Base-by-base conservation (phyloP, 37 sponge, comb jelly and placozoan species). In the Halisarca cf. caerulea region DNA sequence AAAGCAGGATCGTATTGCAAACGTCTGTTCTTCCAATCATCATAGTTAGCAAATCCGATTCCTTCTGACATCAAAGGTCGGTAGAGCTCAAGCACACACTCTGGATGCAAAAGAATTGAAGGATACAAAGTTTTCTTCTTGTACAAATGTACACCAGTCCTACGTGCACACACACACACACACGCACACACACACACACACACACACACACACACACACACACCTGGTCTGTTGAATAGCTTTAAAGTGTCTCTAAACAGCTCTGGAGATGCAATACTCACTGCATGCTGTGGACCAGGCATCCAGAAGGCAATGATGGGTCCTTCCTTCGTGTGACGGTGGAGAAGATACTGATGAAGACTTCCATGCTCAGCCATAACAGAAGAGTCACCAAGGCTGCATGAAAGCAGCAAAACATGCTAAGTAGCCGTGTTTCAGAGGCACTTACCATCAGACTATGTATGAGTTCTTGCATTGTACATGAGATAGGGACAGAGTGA, bases 221-320 rank as follows among this genome's bases (percentile, higher is more conserved):
- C 36, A 94, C 95, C 80, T 80, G 97, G 92, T 59, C 97, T 80
- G 51, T 97, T 66, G 32, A 88, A 89, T 25, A 92, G 70, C 34
- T 70, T 79, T 61, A 40, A 66, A 1, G 70, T 82, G 34, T 91
- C 90, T 54, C 85, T 85, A 70, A 97, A 94, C 34, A 88, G 57
- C 30, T 97, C 88, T 3, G 94, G 97, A 45, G 88, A 88, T 57
- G 90, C 92, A 0, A 97, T 66, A 69, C 92, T 94, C 38, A 97
- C 90, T 5, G 91, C 86, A 24, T 68, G 84, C 38, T 86, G 74
- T 54, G 89, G 85, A 27, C 86, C 89, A 70, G 80, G 84, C 92
- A 90, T 91, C 83, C 91, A 94, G 2, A 89, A 83, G 9, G 95
- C 87, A n/a, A 97, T 80, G 9, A 92, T 82, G 23, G 86, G 80